Evolutionary conservation across 2,113 vertebrate species (phyloP).

Genomic region (Herpetotheres cachinnans): DNA sequence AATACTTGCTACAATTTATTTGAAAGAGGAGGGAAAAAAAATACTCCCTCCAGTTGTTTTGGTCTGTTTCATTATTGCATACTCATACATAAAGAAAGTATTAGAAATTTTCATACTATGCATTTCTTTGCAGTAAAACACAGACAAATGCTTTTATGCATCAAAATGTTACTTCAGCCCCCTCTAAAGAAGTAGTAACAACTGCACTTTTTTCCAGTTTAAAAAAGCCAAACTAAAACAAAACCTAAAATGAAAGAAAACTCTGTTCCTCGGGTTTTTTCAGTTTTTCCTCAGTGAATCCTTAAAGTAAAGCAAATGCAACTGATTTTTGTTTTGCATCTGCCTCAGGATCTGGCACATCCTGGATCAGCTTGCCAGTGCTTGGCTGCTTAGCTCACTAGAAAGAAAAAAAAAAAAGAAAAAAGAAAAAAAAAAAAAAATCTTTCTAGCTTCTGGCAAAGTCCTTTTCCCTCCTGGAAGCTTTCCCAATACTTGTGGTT

Average conservation of each 20-base stretch:
- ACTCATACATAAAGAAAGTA: background rate
- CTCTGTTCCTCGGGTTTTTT: too few species aligned
- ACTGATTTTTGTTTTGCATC: background rate
- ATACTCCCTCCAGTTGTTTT: fast-evolving
- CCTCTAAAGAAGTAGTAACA: background rate
- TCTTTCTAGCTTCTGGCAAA: background rate
- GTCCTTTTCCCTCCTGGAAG: background rate
- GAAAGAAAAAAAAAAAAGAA: background rate
- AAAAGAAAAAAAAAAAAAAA: background rate
- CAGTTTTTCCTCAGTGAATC: background rate
- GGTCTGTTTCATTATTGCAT: background rate
- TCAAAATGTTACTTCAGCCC: background rate
- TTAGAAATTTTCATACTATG: background rate
- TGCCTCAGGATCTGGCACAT: background rate
- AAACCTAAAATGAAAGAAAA: background rate
- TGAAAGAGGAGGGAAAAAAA: background rate
- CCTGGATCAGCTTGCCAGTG: background rate
- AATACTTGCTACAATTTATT: background rate
- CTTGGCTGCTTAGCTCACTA: background rate
- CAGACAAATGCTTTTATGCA: background rate
- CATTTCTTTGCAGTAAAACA: background rate
- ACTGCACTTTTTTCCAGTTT: background rate
- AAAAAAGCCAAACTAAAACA: background rate
- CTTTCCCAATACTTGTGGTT: background rate
- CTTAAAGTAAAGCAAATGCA: background rate